Evolutionary conservation across 2,113 vertebrate genomes (phyloP).

Genomic region (Mus musculus): DNA sequence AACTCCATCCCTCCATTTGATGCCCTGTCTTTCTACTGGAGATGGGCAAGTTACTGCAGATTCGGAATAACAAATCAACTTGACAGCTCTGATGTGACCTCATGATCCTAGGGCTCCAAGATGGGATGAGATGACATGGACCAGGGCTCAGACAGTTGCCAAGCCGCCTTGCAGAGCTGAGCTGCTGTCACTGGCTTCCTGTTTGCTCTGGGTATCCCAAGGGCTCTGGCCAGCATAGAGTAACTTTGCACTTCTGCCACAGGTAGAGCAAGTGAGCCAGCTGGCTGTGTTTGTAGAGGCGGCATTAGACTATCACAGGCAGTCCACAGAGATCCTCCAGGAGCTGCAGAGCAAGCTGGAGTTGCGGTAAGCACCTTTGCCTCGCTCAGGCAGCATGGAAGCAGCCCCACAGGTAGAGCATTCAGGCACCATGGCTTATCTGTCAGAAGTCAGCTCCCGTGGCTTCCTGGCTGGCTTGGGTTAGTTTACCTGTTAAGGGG

Average conservation of each 20-base stretch:
- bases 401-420: background rate
- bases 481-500: background rate
- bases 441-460: background rate
- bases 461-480: background rate
- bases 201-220: background rate
- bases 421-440: background rate
- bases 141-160: background rate
- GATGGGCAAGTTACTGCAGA: background rate
- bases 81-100: background rate
- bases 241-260: slow-evolving; percentile 71
- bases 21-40: no score
- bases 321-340: slow-evolving; percentile 92
- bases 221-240: background rate
- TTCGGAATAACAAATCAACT: background rate
- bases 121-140: background rate
- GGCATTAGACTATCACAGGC: slow-evolving; percentile 92
- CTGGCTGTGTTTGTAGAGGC: slow-evolving; percentile 92
- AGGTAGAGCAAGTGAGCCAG: slow-evolving; percentile 97
- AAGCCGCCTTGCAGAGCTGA: background rate
- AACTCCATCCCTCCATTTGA: no score
- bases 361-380: slow-evolving; percentile 85
- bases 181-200: background rate
- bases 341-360: slow-evolving; percentile 92
- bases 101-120: fast-evolving
- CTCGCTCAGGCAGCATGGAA: no score